Conservation (phyloP, 2,888 invertebrate species). For the Chesias legatella region DNA sequence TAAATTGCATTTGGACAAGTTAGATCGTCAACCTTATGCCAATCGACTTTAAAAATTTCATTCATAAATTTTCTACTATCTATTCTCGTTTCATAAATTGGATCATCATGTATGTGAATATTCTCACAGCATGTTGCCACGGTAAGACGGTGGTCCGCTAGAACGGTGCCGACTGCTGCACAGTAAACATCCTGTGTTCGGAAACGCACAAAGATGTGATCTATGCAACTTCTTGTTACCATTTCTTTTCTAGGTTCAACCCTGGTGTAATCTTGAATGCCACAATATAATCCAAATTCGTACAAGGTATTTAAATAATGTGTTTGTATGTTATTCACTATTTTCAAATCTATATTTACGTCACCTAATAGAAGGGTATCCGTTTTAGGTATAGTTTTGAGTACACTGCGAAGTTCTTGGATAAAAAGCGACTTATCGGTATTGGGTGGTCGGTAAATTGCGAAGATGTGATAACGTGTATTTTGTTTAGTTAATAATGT, state of each 20-base stretch:
- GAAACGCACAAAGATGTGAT: conserved; percentile 1
- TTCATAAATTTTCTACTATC: no score
- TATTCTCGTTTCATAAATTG: neutral
- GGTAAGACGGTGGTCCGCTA: neutral
- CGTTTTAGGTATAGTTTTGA: no score
- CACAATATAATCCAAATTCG: neutral
- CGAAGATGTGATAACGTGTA: neutral
- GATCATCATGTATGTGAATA: neutral
- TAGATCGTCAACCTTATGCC: no score
- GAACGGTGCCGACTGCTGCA: conserved; percentile 3
- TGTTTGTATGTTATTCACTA: no score
- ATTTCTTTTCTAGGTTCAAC: neutral
- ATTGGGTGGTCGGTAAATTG: no score
- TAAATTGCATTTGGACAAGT: no score
- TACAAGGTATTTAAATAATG: neutral
- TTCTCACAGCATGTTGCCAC: neutral
- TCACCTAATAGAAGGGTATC: no score
- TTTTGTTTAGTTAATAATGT: neutral
- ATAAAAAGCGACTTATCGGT: no score
- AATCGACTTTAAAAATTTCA: no score
- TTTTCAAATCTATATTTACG: no score
- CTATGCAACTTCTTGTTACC: conserved; percentile 1
- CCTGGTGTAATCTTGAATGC: conserved; percentile 1
- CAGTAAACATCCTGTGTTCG: no score
- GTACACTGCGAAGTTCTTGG: no score